Evolutionary conservation across 2,888 invertebrate species (phyloP), one percentile per base, ranked within the genome.

Genomic region (Tortricodes alternella): DNA sequence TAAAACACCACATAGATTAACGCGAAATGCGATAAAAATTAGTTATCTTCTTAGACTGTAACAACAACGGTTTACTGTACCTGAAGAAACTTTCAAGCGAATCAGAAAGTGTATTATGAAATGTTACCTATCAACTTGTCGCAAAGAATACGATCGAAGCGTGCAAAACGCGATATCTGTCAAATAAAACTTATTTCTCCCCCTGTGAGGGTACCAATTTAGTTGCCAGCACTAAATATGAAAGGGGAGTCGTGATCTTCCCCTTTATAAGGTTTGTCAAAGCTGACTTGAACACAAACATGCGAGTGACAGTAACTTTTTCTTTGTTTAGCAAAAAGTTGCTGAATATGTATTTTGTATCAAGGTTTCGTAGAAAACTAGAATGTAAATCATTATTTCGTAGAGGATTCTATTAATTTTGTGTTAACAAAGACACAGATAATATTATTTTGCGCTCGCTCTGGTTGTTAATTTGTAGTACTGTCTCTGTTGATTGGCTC

Each of bases 191-290:
- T 82, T 85, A 74, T 65, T 71, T 70, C 75, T 68, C 70, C 80
- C n/a, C 78, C 78, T 74, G 65, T 72, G 73, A 73, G 74, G 74
- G 78, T 71, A 73, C 80, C 83, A 86, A 87, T 87, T 88, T 84
- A 79, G 84, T 79, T 76, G 70, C 76, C 78, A 76, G 82, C 83
- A 80, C 82, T 82, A 83, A 81, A 81, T 83, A 76, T 73, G 78
- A 79, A 74, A 78, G 74, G 76, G 80, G 78, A 73, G 66, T 62
- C 66, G 63, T 73, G 77, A 81, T 82, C 77, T 82, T 80, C 78
- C 72, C 70, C 73, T 67, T 67, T 70, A 67, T 67, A 69, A 66
- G 72, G 67, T 70, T 70, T 74, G 70, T 70, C 70, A 71, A 68
- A 73, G 67, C 74, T 73, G 75, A 79, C 77, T 78, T 71, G 71